phyloP scores from a whole-genome alignment of 2,113 vertebrate genomes.

The Sebastes schlegelii region DNA sequence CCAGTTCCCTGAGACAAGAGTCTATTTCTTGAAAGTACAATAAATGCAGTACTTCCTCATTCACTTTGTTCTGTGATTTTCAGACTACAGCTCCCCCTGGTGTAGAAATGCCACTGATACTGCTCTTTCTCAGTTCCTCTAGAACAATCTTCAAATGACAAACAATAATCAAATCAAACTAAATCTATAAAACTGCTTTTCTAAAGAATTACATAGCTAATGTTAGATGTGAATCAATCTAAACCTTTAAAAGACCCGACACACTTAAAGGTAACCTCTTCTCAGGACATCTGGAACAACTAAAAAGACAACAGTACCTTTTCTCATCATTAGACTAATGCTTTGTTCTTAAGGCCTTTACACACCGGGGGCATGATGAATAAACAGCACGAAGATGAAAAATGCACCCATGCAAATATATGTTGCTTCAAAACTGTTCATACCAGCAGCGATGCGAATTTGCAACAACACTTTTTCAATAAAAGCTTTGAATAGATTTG shows the following conservation, averaged over 20 bases:
- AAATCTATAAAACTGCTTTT: neutral
- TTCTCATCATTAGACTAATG: neutral
- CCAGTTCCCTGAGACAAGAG: neutral
- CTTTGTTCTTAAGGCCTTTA: no score
- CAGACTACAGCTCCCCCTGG: slow-evolving; percentile 38
- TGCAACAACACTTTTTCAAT: no score
- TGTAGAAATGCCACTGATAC: neutral
- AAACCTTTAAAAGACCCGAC: neutral
- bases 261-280: neutral
- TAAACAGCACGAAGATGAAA: no score
- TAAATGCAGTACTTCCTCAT: slow-evolving; percentile 17
- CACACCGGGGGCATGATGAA: no score
- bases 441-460: no score
- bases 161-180: neutral
- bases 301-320: neutral
- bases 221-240: neutral
- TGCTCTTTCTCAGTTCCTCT: neutral
- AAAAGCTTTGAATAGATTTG: no score
- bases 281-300: neutral
- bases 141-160: neutral
- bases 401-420: no score
- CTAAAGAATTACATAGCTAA: neutral
- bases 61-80: neutral
- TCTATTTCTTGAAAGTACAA: slow-evolving; percentile 1
- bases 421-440: no score